Evolutionary conservation across 2,797 vertebrate species (phyloP).

Genomic region (Phrynocephalus forsythii): DNA sequence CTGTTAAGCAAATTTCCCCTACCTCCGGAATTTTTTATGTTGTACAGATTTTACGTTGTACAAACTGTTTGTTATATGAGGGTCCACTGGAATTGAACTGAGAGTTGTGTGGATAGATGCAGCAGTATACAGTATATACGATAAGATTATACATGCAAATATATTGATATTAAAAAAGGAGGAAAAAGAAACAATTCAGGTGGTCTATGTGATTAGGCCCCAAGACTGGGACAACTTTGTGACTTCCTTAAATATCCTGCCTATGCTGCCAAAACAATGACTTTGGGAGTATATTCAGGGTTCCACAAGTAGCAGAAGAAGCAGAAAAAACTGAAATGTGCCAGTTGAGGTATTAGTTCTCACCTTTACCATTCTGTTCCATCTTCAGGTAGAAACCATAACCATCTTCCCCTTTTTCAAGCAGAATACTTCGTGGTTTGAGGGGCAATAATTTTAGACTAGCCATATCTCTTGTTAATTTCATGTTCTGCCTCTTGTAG

Average conservation of each 20-base stretch:
- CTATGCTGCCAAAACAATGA: too few species aligned
- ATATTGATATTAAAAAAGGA: too few species aligned
- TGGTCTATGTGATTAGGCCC: neutral
- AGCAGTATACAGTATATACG: too few species aligned
- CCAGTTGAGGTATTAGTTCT: conserved; percentile 24
- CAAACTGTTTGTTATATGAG: too few species aligned
- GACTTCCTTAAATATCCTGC: neutral
- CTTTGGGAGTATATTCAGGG: neutral
- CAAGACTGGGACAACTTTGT: neutral
- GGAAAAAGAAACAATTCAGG: too few species aligned
- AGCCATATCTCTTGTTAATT: conserved; percentile 77
- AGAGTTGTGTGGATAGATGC: too few species aligned
- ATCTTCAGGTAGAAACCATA: conserved; percentile 90
- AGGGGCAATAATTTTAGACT: conserved; percentile 82
- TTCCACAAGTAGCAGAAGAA: neutral
- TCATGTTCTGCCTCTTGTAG: conserved; percentile 76
- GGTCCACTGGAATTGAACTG: too few species aligned
- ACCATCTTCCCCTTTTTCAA: conserved; percentile 82
- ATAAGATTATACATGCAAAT: too few species aligned
- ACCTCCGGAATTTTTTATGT: too few species aligned
- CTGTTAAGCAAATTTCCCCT: too few species aligned
- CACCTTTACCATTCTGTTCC: conserved; percentile 74
- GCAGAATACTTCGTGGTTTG: conserved; percentile 81
- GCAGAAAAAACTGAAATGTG: rapidly evolving
- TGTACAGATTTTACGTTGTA: too few species aligned